Evolutionary conservation across 2,888 invertebrate genomes (phyloP), one percentile per base, ranked within the genome.

Genomic region (Aspidapion aeneum): DNA sequence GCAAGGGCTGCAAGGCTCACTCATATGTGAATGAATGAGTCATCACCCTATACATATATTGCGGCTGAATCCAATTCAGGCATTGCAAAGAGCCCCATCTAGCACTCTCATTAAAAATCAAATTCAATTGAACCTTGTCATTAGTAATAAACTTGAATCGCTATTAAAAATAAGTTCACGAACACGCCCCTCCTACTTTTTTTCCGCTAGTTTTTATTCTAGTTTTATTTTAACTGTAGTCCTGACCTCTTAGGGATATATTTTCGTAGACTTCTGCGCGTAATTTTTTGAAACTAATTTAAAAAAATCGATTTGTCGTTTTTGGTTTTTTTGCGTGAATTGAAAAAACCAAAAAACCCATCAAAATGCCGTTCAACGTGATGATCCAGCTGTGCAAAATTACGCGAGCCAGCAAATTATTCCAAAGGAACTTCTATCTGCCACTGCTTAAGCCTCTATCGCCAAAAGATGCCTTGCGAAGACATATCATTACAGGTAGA

Each of bases 371-470:
- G 67, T 73, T 78, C 74, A 79, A 78, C 73, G 75, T 76, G 70
- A 79, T 79, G 78, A 72, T 90, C 85, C 89, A 90, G 75, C 90
- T 87, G 79, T 93, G 92, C 80, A 87, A 91, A 78, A 91, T 92
- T 72, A 93, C 92, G 64, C 90, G 91, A 73, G 87, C 87, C 78
- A 90, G 90, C 79, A 85, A 89, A 72, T 88, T 90, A 73, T 85
- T 92, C 74, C 92, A 91, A 60, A 88, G 91, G 76, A 91, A 91
- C 60, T 90, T 92, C 79, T 93, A 91, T 77, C 89, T 92, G 74
- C 92, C 93, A 18, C 82, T 93, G 59, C 82, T 92, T 69, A 90
- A 90, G 55, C 91, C 92, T 1, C 88, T 92, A 66, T 90, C 91
- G 57, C 91, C 92, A 16, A 90, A 90, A n/a, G 91, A 92, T 75